Evolutionary conservation across 2,113 vertebrate species (phyloP).

Genomic region (Bos indicus): DNA sequence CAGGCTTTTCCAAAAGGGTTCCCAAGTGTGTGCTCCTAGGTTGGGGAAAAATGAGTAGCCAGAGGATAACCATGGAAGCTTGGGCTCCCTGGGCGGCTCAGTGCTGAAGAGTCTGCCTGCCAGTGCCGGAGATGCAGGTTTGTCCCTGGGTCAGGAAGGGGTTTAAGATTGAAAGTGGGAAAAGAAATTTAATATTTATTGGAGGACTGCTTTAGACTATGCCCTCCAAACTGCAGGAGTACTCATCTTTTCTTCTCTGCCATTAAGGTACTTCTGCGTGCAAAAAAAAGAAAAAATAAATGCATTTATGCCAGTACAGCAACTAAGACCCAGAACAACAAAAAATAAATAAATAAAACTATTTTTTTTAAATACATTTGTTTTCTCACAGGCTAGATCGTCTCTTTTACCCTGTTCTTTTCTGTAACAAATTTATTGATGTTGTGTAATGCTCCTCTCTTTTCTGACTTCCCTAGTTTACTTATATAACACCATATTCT

Average conservation of each 20-base stretch:
- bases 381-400: not conserved
- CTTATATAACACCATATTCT: not conserved
- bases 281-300: not conserved
- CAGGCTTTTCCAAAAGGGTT: not conserved
- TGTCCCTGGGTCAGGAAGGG: not conserved
- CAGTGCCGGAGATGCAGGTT: fast-evolving
- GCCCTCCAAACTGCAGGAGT: no score
- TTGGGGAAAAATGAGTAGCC: fast-evolving
- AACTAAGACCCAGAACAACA: not conserved
- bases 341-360: not conserved
- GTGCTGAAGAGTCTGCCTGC: not conserved
- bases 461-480: not conserved
- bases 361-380: not conserved
- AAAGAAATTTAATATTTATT: not conserved
- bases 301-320: not conserved
- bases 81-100: not conserved
- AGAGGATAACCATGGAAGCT: not conserved
- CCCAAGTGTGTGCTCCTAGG: not conserved
- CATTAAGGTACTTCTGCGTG: not conserved
- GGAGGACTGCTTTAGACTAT: not conserved
- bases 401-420: not conserved
- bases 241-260: not conserved
- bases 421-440: not conserved
- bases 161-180: not conserved
- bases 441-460: not conserved